phyloP scores from a whole-genome alignment of 2,888 invertebrate species.

The Ichneumoninae sp. region DNA sequence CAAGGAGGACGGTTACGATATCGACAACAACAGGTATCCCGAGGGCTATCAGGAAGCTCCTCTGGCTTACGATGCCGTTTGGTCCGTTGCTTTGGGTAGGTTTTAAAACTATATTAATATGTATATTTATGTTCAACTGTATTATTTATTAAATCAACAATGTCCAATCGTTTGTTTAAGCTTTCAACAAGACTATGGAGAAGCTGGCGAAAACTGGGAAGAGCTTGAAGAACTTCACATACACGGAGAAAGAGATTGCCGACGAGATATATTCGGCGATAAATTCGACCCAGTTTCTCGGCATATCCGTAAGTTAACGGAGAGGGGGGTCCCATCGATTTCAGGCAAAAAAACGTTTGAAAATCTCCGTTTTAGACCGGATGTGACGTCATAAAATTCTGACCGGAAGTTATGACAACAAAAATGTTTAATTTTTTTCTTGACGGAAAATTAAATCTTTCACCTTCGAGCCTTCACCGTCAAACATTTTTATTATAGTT shows the following conservation, averaged over 20 bases:
- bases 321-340: background rate
- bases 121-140: background rate
- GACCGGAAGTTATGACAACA: too few relatives aligned
- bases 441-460: too few relatives aligned
- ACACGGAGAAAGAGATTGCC: conserved; percentile 97
- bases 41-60: conserved; percentile 99
- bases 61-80: conserved; percentile 99
- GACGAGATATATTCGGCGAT: conserved; percentile 98
- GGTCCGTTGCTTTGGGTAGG: conserved; percentile 97
- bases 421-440: too few relatives aligned
- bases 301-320: conserved; percentile 94
- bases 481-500: too few relatives aligned
- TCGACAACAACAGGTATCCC: conserved; percentile 93
- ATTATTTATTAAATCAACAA: background rate
- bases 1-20: conserved; percentile 92
- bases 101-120: conserved; percentile 18
- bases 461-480: too few relatives aligned
- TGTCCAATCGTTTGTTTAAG: conserved; percentile 84
- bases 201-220: conserved; percentile 92
- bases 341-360: too few relatives aligned
- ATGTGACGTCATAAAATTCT: too few relatives aligned
- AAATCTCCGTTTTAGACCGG: too few relatives aligned
- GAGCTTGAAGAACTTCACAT: conserved; percentile 97
- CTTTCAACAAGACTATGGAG: conserved; percentile 98
- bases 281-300: conserved; percentile 98